Base-by-base conservation (phyloP, 64 coral and sea anemone species). In the Porites australiensis region DNA sequence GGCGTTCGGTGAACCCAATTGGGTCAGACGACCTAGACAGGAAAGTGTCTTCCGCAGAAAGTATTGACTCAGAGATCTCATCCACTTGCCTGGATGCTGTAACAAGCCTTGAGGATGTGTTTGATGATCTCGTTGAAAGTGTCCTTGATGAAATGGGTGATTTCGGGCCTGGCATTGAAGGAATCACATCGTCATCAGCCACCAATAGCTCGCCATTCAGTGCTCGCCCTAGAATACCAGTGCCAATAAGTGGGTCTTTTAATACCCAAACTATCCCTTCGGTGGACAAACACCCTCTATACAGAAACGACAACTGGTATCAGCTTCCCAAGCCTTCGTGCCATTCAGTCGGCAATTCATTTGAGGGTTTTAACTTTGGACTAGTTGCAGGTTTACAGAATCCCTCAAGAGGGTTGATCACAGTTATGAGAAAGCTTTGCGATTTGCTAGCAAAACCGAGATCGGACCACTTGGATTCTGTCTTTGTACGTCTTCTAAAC, bases 401-500 rank as follows among this genome's bases (percentile, higher is more conserved):
- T 19, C 81, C 81, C 15, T 84, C 81, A 49, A 61, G 81, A 2
- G 58, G 59, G 13, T 52, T 84, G 18, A 63, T 84, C 6, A 84
- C 81, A 50, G 81, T n/a, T 22, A 63, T 84, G 46, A 84, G 81
- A 51, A 84, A 63, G 63, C 63, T 84, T 44, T 84, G 81, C 51
- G 63, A 84, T n/a, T 64, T 84, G 48, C 62, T 84, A 50, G 67
- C 81, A 51, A 63, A 69, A 84, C 81, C 81, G 21, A 84, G 81
- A 51, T 52, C 81, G 1, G 58, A 84, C 19, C 81, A 84, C 69
- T 68, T 84, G 18, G 81, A 84, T 20, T 84, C 58, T 12, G 19
- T 84, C 15, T 84, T 68, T 68, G 81, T 84, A 20, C 81, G 81
- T 13, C 59, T 84, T 68, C 63, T 84, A 18, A 84, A 84, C 44